phyloP scores from a whole-genome alignment of 2,888 invertebrate species.

The Cephus spinipes region DNA sequence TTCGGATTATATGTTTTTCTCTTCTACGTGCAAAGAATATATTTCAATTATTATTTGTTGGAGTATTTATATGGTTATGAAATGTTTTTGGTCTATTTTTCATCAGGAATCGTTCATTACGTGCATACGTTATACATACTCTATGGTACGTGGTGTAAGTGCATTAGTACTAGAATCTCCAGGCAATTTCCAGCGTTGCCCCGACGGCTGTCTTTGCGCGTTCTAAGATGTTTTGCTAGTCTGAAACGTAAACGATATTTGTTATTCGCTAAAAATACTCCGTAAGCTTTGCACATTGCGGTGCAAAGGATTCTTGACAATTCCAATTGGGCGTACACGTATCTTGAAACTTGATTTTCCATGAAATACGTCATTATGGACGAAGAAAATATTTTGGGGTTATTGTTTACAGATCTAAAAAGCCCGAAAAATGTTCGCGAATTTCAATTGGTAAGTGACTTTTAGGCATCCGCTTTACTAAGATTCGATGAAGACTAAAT shows the following conservation, averaged over 20 bases:
- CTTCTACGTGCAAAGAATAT: neutral
- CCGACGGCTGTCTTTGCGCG: constrained; percentile 85
- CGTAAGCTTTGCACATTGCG: neutral
- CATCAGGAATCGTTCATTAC: neutral
- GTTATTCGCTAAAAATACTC: neutral
- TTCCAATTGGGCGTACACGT: neutral
- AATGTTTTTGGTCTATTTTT: neutral
- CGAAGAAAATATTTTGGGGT: neutral
- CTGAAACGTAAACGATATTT: constrained; percentile 65
- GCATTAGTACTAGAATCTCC: constrained; percentile 86
- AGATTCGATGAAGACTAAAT: neutral
- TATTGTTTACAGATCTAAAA: neutral
- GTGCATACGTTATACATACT: constrained; percentile 42
- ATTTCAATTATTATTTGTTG: neutral
- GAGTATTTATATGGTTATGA: neutral
- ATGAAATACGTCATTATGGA: neutral
- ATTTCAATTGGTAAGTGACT: neutral
- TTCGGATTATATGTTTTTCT: neutral
- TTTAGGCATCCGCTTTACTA: neutral
- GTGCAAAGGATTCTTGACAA: neutral
- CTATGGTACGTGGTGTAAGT: constrained; percentile 89
- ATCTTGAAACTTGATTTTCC: neutral
- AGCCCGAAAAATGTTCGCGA: neutral
- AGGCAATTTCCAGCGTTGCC: constrained; percentile 88
- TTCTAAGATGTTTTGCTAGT: constrained; percentile 84